Conservation (phyloP, 2,113 vertebrate genomes). For the Gallinago media region DNA sequence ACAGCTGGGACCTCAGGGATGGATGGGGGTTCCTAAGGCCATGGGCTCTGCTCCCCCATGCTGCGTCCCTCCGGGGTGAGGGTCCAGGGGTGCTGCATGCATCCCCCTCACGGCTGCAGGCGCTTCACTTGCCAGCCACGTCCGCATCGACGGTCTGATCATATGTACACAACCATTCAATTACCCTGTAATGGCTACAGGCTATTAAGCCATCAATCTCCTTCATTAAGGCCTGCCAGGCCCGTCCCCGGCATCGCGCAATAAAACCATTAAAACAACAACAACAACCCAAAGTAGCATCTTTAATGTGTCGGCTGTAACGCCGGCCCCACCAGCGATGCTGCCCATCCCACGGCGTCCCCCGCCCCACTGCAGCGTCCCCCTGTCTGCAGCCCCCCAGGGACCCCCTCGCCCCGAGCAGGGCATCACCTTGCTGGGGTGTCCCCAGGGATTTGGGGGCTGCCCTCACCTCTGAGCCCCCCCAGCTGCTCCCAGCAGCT, state of each 20-base stretch:
- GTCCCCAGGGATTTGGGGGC: not conserved
- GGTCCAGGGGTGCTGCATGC: not conserved
- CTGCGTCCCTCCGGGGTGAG: not conserved
- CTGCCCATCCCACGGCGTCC: accelerated
- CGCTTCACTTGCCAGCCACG: not conserved
- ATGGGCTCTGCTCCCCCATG: accelerated
- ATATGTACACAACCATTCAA: conserved; percentile 57
- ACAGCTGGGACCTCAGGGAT: accelerated
- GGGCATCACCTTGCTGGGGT: not conserved
- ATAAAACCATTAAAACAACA: conserved; percentile 35
- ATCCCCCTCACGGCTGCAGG: accelerated
- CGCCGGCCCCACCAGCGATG: accelerated
- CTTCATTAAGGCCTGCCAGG: conserved; percentile 55
- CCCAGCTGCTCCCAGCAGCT: not conserved
- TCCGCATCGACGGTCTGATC: not conserved
- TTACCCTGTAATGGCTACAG: conserved; percentile 52
- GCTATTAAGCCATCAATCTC: conserved; percentile 63
- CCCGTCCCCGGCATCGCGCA: not conserved
- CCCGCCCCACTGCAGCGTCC: accelerated
- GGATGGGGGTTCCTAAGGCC: not conserved
- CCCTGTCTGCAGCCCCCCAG: not conserved
- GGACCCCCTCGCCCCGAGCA: accelerated
- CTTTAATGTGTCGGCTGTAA: not conserved
- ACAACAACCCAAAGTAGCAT: not conserved
- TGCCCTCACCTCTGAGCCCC: not conserved